A percentile compares a stretch with the other conserved stretches of the same genome.
Conservation (phyloP, 2,113 vertebrate species). For the Excalfactoria chinensis region DNA sequence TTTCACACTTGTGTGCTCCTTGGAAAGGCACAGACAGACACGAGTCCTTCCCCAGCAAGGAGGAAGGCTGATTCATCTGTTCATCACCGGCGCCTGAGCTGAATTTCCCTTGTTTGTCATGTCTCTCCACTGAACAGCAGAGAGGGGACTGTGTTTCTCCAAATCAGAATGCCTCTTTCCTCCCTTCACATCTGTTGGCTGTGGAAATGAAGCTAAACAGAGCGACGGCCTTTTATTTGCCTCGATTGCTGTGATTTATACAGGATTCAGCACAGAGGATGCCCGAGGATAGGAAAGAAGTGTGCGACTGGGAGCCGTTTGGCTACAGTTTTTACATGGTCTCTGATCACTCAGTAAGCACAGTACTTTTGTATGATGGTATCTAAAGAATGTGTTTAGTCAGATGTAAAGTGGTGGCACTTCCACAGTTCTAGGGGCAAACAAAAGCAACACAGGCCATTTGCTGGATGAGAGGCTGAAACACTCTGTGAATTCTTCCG, state of each 20-base stretch:
- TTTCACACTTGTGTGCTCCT: background rate
- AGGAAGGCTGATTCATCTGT: background rate
- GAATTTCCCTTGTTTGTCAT: background rate
- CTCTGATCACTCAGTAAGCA: background rate
- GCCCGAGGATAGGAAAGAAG: background rate
- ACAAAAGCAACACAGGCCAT: background rate
- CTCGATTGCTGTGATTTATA: background rate
- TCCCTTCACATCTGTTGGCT: background rate
- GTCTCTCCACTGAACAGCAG: background rate
- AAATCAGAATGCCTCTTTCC: background rate
- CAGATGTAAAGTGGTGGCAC: background rate
- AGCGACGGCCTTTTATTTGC: background rate
- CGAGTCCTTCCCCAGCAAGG: background rate
- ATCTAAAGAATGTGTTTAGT: rapidly evolving
- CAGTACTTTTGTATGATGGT: background rate
- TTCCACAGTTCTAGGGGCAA: background rate
- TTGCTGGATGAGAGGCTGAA: slow-evolving; percentile 1
- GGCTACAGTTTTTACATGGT: background rate
- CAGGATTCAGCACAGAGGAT: background rate
- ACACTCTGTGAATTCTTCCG: background rate
- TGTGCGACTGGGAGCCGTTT: rapidly evolving
- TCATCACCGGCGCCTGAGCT: background rate
- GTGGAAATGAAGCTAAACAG: background rate
- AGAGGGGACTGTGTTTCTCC: background rate
- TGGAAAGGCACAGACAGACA: background rate